phyloP scores from a whole-genome alignment of 1,140 invertebrate species.

The Brachionus calyciflorus region DNA sequence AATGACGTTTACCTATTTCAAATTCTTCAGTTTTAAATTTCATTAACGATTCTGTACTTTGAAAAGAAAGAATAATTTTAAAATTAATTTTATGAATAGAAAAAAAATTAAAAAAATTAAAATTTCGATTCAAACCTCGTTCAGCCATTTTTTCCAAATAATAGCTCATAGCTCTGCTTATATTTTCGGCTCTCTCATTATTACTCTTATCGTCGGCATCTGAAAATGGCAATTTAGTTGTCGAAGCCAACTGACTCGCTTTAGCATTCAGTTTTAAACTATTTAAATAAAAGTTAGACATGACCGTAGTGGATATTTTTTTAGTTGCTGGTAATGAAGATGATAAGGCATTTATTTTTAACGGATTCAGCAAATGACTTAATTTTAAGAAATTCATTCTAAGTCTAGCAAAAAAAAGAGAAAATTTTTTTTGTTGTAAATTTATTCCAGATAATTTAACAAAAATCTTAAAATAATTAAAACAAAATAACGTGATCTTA shows the following conservation, averaged over 20 bases:
- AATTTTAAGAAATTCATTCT: slow-evolving; percentile 31
- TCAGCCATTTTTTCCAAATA: slow-evolving; percentile 38
- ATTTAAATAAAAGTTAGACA: neutral
- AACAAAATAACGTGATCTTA: too few species aligned
- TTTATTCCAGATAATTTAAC: too few species aligned
- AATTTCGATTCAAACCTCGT: slow-evolving; percentile 27
- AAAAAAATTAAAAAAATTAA: neutral
- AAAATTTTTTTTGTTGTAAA: too few species aligned
- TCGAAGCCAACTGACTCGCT: neutral
- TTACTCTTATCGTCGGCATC: neutral
- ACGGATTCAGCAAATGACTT: neutral
- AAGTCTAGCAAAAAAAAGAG: neutral
- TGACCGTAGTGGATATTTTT: neutral
- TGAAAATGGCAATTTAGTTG: neutral
- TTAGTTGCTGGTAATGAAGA: neutral
- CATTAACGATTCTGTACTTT: slow-evolving; percentile 71
- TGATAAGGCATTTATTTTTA: slow-evolving; percentile 20
- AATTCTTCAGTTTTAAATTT: slow-evolving; percentile 72
- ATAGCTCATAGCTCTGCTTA: slow-evolving; percentile 44
- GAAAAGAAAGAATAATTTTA: slow-evolving; percentile 38
- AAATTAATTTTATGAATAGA: neutral
- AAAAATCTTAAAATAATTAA: too few species aligned
- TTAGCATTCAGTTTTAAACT: neutral
- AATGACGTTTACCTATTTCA: slow-evolving; percentile 84
- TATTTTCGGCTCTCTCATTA: slow-evolving; percentile 27